Evolutionary conservation across 2,797 vertebrate genomes (phyloP).

Genomic region (Siniperca obscura): DNA sequence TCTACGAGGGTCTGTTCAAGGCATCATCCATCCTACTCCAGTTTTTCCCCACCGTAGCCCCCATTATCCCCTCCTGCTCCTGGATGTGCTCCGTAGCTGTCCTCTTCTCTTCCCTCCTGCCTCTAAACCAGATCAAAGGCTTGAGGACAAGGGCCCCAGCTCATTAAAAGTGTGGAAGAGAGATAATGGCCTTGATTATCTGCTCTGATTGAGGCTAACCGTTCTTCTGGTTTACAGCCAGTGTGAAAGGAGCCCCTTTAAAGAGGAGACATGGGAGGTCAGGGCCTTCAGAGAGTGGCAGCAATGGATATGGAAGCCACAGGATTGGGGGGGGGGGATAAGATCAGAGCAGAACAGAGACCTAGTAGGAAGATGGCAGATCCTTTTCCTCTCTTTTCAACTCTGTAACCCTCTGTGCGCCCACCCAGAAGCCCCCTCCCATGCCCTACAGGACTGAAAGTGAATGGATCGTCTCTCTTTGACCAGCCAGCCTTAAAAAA

Average conservation of each 20-base stretch:
- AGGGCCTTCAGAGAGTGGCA: constrained; percentile 61
- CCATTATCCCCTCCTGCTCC: constrained; percentile 44
- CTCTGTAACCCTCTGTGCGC: constrained; percentile 7
- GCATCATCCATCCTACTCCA: constrained; percentile 45
- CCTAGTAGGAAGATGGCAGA: constrained; percentile 55
- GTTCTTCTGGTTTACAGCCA: constrained; percentile 58
- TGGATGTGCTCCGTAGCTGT: constrained; percentile 41
- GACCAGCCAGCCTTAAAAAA: constrained; percentile 67
- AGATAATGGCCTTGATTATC: constrained; percentile 81
- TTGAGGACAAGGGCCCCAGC: constrained; percentile 55
- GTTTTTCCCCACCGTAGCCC: constrained; percentile 10
- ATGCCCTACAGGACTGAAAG: constrained; percentile 30
- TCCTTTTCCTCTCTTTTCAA: constrained; percentile 69
- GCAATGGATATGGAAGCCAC: constrained; percentile 53
- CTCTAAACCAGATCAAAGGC: constrained; percentile 72
- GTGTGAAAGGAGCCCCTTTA: constrained; percentile 57
- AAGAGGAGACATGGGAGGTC: constrained; percentile 69
- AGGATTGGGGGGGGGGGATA: constrained; percentile 1
- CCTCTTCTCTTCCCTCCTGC: constrained; percentile 27
- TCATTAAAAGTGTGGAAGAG: constrained; percentile 77
- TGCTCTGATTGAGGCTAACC: constrained; percentile 75
- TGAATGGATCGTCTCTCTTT: constrained; percentile 69
- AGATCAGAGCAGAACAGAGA: constrained; percentile 53
- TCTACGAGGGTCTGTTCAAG: constrained; percentile 57
- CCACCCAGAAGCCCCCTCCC: constrained; percentile 39